Evolutionary conservation across 2,888 invertebrate species (phyloP).

Genomic region (Dolichomitus sp.): DNA sequence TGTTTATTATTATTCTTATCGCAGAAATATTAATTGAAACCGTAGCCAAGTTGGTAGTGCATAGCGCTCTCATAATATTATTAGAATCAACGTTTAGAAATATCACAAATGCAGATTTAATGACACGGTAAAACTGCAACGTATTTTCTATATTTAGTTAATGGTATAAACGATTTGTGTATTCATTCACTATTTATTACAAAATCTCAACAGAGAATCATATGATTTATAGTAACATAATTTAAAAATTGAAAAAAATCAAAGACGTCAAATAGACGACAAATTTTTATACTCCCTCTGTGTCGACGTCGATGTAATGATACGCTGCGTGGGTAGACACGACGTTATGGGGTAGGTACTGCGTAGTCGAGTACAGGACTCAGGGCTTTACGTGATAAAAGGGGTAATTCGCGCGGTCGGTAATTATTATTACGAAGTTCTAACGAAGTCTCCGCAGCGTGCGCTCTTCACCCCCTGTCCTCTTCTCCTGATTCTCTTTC

Average conservation of each 20-base stretch:
- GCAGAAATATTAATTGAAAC: slow-evolving; percentile 13
- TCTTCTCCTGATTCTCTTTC: slow-evolving; percentile 47
- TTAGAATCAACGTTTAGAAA: background rate
- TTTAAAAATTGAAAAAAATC: background rate
- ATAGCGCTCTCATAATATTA: background rate
- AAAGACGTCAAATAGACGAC: background rate
- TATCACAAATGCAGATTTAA: slow-evolving; percentile 3
- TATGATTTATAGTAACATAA: background rate
- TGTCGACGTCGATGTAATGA: background rate
- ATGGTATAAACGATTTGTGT: background rate
- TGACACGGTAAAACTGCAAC: background rate
- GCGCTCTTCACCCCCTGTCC: background rate
- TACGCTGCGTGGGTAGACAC: background rate
- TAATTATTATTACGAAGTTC: slow-evolving; percentile 73
- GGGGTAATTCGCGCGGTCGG: slow-evolving; percentile 59
- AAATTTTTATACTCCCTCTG: background rate
- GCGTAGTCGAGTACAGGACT: slow-evolving; percentile 50
- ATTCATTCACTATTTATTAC: background rate
- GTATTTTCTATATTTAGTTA: background rate
- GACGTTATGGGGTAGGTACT: slow-evolving; percentile 16
- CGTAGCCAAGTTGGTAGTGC: background rate
- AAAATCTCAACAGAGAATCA: no score
- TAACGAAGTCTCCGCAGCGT: slow-evolving; percentile 66
- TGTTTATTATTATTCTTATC: slow-evolving; percentile 4
- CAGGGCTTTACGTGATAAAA: slow-evolving; percentile 65